Conservation (phyloP, 2,888 invertebrate genomes). For the Phorcus lineatus region DNA sequence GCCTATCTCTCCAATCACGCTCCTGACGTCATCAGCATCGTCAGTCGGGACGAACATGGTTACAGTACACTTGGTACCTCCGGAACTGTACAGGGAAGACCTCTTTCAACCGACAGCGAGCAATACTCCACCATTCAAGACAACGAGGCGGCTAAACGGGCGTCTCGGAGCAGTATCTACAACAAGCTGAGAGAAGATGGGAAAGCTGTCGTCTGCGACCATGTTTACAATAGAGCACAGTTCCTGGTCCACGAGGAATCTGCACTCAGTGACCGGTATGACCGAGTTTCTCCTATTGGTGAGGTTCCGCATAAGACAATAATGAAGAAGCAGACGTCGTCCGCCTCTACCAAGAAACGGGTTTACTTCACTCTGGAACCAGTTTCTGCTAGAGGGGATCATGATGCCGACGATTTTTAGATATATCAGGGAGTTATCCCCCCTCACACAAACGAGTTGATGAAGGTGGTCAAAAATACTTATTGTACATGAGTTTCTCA, state of each 20-base stretch:
- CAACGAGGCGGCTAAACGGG: not conserved
- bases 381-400: not conserved
- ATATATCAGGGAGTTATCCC: too few relatives aligned
- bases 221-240: not conserved
- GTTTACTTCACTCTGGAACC: not conserved
- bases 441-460: too few relatives aligned
- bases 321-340: not conserved
- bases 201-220: not conserved
- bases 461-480: too few relatives aligned
- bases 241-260: not conserved
- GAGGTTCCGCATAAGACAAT: not conserved
- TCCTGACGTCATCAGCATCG: not conserved
- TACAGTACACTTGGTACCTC: not conserved
- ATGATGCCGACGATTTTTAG: too few relatives aligned
- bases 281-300: not conserved
- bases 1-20: not conserved
- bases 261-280: not conserved
- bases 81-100: not conserved
- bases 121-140: not conserved
- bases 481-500: too few relatives aligned
- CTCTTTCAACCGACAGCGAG: not conserved
- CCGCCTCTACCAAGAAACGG: not conserved
- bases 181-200: slow-evolving; percentile 1
- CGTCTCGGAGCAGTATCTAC: not conserved
- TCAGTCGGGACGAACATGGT: not conserved